These are phyloP conservation scores for Hybognathus amarus DNA, from an alignment of 2,797 vertebrate species.

Conservation along the genomic window DNA sequence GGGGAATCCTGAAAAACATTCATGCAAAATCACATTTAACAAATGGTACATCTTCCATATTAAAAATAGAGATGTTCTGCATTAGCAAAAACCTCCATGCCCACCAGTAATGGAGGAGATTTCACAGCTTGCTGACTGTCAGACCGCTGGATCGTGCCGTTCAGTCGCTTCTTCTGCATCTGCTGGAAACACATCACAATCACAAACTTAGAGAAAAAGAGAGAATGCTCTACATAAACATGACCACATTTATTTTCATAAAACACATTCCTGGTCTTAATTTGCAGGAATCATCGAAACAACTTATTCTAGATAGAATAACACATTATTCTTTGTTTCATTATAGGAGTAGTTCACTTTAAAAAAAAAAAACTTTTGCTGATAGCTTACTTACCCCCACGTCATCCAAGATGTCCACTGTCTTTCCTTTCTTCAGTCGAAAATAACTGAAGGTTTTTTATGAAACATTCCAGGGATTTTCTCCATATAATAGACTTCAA, in stretches of 20 bases:
- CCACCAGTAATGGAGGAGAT: slow-evolving; percentile 93
- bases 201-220: background rate
- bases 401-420: no score
- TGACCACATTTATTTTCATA: background rate
- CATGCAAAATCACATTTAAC: background rate
- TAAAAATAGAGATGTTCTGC: background rate
- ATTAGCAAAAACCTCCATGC: slow-evolving; percentile 41
- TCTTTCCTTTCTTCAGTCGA: no score
- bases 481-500: no score
- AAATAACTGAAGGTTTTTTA: no score
- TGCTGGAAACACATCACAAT: slow-evolving; percentile 60
- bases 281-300: background rate
- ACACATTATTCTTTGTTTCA: no score
- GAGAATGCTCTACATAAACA: background rate
- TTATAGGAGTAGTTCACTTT: no score
- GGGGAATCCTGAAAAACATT: slow-evolving; percentile 86
- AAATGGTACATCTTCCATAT: background rate
- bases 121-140: slow-evolving; percentile 97
- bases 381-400: no score
- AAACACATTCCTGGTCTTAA: background rate
- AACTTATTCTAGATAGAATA: no score
- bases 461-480: no score
- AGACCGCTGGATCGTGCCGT: slow-evolving; percentile 84
- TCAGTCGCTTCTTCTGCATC: slow-evolving; percentile 90
- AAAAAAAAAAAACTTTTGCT: no score